phyloP scores from a whole-genome alignment of 2,888 invertebrate species.

The Rhopalosiphum nymphaeae region DNA sequence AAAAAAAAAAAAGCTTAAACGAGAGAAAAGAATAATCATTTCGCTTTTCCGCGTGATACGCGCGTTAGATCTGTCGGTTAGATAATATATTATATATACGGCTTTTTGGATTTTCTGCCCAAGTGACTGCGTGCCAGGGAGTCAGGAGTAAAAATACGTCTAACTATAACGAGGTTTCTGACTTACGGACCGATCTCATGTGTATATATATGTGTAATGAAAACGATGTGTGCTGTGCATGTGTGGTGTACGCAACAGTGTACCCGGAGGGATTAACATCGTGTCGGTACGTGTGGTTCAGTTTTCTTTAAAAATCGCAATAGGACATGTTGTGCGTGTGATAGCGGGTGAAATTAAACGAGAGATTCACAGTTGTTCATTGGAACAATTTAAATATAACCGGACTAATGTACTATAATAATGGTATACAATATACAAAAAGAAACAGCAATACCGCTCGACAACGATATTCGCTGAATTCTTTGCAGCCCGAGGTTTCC shows the following conservation, averaged over 20 bases:
- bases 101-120: background rate
- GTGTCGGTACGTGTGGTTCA: background rate
- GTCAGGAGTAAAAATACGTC: background rate
- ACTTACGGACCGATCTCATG: background rate
- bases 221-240: background rate
- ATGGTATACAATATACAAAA: background rate
- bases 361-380: background rate
- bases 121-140: background rate
- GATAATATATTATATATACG: background rate
- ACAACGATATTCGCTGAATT: background rate
- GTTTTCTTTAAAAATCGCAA: background rate
- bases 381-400: background rate
- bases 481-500: background rate
- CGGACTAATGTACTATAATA: background rate
- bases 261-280: constrained; percentile 10
- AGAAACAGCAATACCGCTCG: background rate
- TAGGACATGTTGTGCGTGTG: background rate
- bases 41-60: background rate
- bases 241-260: background rate
- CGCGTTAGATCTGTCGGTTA: constrained; percentile 15
- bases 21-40: constrained; percentile 23
- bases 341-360: background rate
- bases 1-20: background rate
- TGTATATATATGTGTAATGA: background rate
- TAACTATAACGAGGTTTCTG: constrained; percentile 13